phyloP scores from a whole-genome alignment of 1,140 invertebrate species.

The Bradysia coprophila region DNA sequence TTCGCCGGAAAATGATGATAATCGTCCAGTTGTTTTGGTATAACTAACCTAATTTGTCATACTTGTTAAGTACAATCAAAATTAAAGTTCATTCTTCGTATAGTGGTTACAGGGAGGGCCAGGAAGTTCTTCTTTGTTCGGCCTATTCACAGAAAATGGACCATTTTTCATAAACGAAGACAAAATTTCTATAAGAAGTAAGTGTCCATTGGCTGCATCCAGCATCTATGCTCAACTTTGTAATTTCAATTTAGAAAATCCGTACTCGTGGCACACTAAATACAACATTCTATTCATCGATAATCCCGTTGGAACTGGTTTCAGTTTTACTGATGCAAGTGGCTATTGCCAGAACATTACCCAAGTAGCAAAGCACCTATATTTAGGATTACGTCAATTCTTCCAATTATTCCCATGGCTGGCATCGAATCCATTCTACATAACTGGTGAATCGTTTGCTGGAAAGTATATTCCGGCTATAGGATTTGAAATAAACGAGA shows the following conservation, averaged over 20 bases:
- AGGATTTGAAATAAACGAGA: slow-evolving; percentile 51
- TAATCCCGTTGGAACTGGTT: slow-evolving; percentile 79
- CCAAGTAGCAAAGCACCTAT: slow-evolving; percentile 43
- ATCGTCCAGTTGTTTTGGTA: too few species aligned
- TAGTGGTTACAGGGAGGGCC: slow-evolving; percentile 62
- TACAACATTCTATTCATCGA: slow-evolving; percentile 74
- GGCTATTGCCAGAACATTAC: slow-evolving; percentile 44
- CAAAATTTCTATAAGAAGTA: background rate
- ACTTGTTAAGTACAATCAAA: too few species aligned
- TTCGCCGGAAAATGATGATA: background rate
- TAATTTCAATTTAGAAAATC: background rate
- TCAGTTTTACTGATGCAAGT: slow-evolving; percentile 52
- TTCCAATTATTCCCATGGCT: slow-evolving; percentile 52
- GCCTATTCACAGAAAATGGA: slow-evolving; percentile 62
- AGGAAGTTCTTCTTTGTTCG: slow-evolving; percentile 54
- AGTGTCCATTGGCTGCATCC: background rate
- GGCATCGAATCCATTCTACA: slow-evolving; percentile 45
- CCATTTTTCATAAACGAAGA: slow-evolving; percentile 30
- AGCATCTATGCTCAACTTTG: background rate
- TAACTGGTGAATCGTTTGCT: slow-evolving; percentile 76
- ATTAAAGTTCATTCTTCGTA: too few species aligned
- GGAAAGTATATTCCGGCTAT: slow-evolving; percentile 71
- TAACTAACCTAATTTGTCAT: too few species aligned
- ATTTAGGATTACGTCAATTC: slow-evolving; percentile 46
- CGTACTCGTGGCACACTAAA: slow-evolving; percentile 54